Conservation (phyloP, 2,797 vertebrate species). For the Neosalanx taihuensis region DNA sequence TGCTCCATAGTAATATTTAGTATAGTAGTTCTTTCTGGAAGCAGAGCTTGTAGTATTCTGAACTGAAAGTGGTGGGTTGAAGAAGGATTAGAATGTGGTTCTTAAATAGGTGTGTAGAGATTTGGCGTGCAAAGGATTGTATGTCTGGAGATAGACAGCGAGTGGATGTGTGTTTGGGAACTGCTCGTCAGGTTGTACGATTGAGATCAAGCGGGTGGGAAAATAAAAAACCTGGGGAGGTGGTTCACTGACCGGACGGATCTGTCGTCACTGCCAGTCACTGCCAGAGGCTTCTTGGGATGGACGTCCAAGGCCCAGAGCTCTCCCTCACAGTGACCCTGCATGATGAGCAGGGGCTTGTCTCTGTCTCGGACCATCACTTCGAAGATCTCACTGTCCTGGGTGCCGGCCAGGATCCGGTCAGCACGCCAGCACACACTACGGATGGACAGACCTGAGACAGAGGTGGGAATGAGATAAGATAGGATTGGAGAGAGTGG, state of each 20-base stretch:
- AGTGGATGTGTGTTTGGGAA: not conserved
- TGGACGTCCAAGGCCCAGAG: slow-evolving; percentile 86
- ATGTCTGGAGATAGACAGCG: not conserved
- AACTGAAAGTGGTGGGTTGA: not conserved
- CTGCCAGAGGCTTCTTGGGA: slow-evolving; percentile 84
- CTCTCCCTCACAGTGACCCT: slow-evolving; percentile 87
- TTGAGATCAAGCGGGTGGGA: not conserved
- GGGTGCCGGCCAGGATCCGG: slow-evolving; percentile 82
- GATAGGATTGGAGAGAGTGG: not conserved
- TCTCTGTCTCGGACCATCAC: slow-evolving; percentile 86
- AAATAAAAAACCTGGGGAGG: not conserved
- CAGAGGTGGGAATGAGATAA: not conserved
- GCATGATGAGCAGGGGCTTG: slow-evolving; percentile 86
- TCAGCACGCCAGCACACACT: slow-evolving; percentile 89
- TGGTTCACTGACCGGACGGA: slow-evolving; percentile 63
- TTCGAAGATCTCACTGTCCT: slow-evolving; percentile 91
- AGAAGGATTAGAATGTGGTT: not conserved
- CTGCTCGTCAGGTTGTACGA: not conserved
- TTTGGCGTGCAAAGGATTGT: not conserved
- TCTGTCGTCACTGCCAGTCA: slow-evolving; percentile 85
- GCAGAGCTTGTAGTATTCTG: not conserved
- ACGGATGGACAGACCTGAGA: slow-evolving; percentile 83
- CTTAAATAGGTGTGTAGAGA: too few species aligned
- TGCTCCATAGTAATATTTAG: too few species aligned
- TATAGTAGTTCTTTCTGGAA: too few species aligned